Conservation (phyloP, 1,140 invertebrate genomes). For the Plodia interpunctella region DNA sequence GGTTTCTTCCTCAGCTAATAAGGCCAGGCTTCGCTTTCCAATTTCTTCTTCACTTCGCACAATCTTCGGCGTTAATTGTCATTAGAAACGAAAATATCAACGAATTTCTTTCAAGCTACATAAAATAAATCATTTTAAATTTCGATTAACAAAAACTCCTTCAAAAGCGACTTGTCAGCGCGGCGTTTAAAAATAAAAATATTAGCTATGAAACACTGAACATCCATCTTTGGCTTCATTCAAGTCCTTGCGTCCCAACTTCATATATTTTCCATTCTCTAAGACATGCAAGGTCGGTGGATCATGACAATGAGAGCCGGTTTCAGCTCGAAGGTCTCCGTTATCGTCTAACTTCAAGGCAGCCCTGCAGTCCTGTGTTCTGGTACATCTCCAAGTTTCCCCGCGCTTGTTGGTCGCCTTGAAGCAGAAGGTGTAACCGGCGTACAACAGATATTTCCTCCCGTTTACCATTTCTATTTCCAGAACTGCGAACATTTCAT, state of each 20-base stretch:
- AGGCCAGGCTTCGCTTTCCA: too few relatives aligned
- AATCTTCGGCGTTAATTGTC: too few relatives aligned
- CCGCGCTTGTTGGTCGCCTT: background rate
- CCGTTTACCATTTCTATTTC: slow-evolving; percentile 1
- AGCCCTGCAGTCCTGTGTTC: background rate
- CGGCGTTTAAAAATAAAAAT: too few relatives aligned
- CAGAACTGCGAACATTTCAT: background rate
- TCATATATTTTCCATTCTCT: slow-evolving; percentile 1
- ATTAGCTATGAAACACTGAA: background rate
- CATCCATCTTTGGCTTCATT: background rate
- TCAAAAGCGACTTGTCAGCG: too few relatives aligned
- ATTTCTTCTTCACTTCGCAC: too few relatives aligned
- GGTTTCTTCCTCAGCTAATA: too few relatives aligned
- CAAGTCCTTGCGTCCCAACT: background rate
- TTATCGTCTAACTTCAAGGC: background rate
- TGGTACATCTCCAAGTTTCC: background rate
- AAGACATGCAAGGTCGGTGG: background rate
- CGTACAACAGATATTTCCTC: slow-evolving; percentile 2
- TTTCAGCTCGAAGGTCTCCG: background rate
- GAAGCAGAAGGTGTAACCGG: background rate
- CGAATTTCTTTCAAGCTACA: too few relatives aligned
- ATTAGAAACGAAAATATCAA: too few relatives aligned
- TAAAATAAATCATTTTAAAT: too few relatives aligned
- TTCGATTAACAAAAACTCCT: background rate
- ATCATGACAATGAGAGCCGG: background rate